These are phyloP conservation scores for Ageneiosus marmoratus DNA, from an alignment of 2,113 vertebrate species.

Conservation along the genomic window DNA sequence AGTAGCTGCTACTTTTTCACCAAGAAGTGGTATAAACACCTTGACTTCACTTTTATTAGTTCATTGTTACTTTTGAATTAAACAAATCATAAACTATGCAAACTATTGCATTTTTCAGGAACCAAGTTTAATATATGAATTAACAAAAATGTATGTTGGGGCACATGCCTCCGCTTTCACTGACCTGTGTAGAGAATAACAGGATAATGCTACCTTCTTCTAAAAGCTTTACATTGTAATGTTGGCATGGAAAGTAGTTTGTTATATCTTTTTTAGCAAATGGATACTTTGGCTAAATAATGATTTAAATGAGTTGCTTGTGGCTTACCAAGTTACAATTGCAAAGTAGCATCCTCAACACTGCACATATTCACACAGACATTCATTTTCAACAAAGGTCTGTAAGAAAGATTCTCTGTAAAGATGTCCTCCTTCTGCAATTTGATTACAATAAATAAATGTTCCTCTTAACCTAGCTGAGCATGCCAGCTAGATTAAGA, in stretches of 20 bases:
- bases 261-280: background rate
- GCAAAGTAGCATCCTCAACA: background rate
- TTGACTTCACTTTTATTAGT: background rate
- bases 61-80: background rate
- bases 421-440: background rate
- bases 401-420: background rate
- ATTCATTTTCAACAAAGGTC: background rate
- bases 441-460: background rate
- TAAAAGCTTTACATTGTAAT: background rate
- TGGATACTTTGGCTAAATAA: background rate
- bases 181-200: background rate
- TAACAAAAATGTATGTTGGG: background rate
- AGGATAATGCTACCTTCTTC: background rate
- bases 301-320: background rate
- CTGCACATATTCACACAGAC: background rate
- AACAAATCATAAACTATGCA: background rate
- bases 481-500: too few species aligned
- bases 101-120: background rate
- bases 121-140: background rate
- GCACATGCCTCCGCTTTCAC: background rate
- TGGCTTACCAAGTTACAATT: background rate
- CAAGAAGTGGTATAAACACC: background rate
- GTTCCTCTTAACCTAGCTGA: conserved; percentile 5
- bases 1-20: background rate
- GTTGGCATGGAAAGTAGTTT: background rate